Evolutionary conservation across 2,797 vertebrate genomes (phyloP), one percentile per base, ranked within the genome.

Genomic region (Sebastes hubbsi): DNA sequence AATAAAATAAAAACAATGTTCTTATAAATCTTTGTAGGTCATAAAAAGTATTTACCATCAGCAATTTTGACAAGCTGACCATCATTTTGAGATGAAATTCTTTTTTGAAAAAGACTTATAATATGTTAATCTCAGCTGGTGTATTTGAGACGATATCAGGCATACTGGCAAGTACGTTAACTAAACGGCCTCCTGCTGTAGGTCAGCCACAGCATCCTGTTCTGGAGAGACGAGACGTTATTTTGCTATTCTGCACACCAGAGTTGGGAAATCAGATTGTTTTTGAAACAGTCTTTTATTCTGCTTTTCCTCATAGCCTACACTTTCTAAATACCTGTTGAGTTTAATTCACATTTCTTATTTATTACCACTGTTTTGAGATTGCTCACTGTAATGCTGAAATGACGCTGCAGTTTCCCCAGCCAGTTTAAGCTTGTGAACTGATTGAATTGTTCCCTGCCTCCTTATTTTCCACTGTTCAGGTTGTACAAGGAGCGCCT

Each of bases 401-500:
- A 20, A 59, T 20, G 5, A 46, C 18, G 2, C 24, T 18, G 27
- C 5, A 36, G 32, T 20, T n/a, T 58, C 27, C 42, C 34, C 10
- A 14, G 32, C 32, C 29, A 6, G 22, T 71, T 34, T 8, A 46
- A 1, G 12, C 5, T 49, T 9, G 4, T 27, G 3, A 55, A 32
- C 20, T 52, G 49, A 49, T 49, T 46, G 42, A 46, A 46, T 4
- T 12, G 4, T 14, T 55, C 30, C 30, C n/a, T 34, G 20, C 24
- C 3, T 65, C 16, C 70, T 18, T 64, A 2, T 67, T 52, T 52
- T 36, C 42, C 6, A 87, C 2, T 88, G 86, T 78, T 91, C 88
- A 99, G 98, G 91, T 96, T 99, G 92, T 99, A 99, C 90, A 99
- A 98, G 93, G 99, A 99, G 92, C 95, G 98, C 75, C 92, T 99